These are phyloP conservation scores for Miichthys miiuy DNA, from an alignment of 2,797 vertebrate genomes.

Conservation along the genomic window DNA sequence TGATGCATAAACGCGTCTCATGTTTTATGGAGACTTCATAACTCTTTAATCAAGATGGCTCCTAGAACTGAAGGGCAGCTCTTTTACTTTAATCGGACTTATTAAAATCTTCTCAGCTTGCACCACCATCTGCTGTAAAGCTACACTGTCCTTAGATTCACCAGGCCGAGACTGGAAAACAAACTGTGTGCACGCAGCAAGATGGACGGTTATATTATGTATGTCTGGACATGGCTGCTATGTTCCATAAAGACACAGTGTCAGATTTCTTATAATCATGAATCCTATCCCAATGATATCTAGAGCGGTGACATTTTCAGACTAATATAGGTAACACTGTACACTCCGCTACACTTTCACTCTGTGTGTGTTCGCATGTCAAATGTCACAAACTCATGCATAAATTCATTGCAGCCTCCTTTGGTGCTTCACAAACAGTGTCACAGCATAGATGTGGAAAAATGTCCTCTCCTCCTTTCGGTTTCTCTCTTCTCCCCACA, in stretches of 20 bases:
- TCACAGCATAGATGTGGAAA: slow-evolving; percentile 5
- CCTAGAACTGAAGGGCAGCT: slow-evolving; percentile 7
- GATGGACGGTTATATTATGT: slow-evolving; percentile 6
- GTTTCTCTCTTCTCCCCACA: background rate
- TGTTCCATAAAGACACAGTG: background rate
- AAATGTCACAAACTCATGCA: slow-evolving; percentile 57
- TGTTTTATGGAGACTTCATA: slow-evolving; percentile 58
- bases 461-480: background rate
- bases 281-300: slow-evolving; percentile 36
- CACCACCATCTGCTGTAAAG: slow-evolving; percentile 27
- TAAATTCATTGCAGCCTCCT: slow-evolving; percentile 54
- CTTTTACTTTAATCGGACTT: slow-evolving; percentile 46
- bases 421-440: slow-evolving; percentile 11
- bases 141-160: slow-evolving; percentile 13
- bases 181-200: background rate
- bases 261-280: slow-evolving; percentile 26
- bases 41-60: slow-evolving; percentile 42
- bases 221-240: background rate
- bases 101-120: slow-evolving; percentile 29
- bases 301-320: slow-evolving; percentile 63
- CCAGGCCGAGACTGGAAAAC: background rate
- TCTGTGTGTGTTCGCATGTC: slow-evolving; percentile 19
- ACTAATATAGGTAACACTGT: background rate
- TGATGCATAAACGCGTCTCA: slow-evolving; percentile 32
- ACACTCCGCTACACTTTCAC: slow-evolving; percentile 2